Conservation (phyloP, 2,888 invertebrate species). For the Trachelus tabidus region DNA sequence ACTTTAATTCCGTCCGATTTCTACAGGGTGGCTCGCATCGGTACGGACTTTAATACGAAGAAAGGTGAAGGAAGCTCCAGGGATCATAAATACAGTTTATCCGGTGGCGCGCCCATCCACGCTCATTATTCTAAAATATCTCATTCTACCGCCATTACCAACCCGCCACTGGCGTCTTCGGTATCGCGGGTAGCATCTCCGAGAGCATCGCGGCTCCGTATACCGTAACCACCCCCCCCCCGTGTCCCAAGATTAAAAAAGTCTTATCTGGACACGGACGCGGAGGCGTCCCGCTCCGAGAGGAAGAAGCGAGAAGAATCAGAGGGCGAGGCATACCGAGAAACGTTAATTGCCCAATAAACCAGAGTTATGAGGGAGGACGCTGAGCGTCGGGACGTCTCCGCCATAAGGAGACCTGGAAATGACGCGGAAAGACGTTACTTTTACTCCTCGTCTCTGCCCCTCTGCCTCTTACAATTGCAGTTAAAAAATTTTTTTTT, state of each 20-base stretch:
- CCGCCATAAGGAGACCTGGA: constrained; percentile 49
- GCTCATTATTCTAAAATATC: constrained; percentile 65
- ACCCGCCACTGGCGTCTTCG: constrained; percentile 34
- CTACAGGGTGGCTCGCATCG: not conserved
- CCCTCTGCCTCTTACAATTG: not conserved
- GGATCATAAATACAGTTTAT: constrained; percentile 64
- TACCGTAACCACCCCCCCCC: constrained; percentile 19
- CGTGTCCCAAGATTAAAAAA: constrained; percentile 44
- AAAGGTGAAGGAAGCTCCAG: constrained; percentile 36
- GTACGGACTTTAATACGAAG: constrained; percentile 38
- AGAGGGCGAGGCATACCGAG: constrained; percentile 24
- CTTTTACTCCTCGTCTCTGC: constrained; percentile 25
- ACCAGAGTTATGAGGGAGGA: constrained; percentile 57
- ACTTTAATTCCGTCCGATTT: not conserved
- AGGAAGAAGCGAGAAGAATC: not conserved
- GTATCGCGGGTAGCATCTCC: constrained; percentile 9
- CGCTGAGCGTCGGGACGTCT: constrained; percentile 49
- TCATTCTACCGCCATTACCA: constrained; percentile 46
- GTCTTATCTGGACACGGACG: constrained; percentile 1
- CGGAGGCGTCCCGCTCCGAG: not conserved
- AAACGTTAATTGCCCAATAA: constrained; percentile 65
- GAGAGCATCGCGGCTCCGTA: not conserved
- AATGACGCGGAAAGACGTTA: constrained; percentile 54
- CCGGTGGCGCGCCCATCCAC: constrained; percentile 63
- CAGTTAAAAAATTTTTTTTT: not conserved